Base-by-base conservation (phyloP, 2,113 vertebrate genomes). In the Sorex araneus region DNA sequence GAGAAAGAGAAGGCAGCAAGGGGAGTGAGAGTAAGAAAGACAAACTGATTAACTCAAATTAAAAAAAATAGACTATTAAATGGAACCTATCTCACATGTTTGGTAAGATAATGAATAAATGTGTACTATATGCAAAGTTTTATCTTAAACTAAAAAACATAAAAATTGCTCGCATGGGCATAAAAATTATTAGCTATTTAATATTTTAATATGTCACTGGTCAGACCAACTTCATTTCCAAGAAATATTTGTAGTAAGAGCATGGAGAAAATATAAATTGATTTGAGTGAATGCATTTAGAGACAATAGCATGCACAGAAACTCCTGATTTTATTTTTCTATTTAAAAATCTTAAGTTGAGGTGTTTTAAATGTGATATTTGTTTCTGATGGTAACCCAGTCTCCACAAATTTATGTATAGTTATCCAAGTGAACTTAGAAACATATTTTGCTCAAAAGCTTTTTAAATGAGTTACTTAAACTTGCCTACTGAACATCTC, bases 391-490 rank as follows among this genome's bases (percentile, higher is more conserved):
- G 47, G 47, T 84, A 36, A 69, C 25, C 86, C 73, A n/a, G n/a
- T 92, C 66, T 89, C 82, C 4, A 69, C 4, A 77, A 84, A 71
- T 70, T 3, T 77, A 2, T 8, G 83, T 79, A 54, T 94, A 96
- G 97, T 97, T 97, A 97, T 77, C 73, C 92, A 89, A 36, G 77
- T 96, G 92, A 95, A 95, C 40, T 1, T 88, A 96, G 85, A 73
- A 93, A 94, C 80, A 93, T 91, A 95, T 97, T 97, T 97, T 95
- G 83, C 94, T 97, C 92, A 76, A 94, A 93, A 94, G 91, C 86
- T 95, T 96, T 97, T 97, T 97, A 96, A 95, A 67, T 96, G 92
- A 97, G 86, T 95, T 94, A 84, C 91, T 97, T 96, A 94, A 94
- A 95, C 96, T 97, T 97, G 94, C 94, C 96, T 96, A 95, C 79